Base-by-base conservation (phyloP, 2,797 vertebrate genomes). In the Pseudomugil tenellus region DNA sequence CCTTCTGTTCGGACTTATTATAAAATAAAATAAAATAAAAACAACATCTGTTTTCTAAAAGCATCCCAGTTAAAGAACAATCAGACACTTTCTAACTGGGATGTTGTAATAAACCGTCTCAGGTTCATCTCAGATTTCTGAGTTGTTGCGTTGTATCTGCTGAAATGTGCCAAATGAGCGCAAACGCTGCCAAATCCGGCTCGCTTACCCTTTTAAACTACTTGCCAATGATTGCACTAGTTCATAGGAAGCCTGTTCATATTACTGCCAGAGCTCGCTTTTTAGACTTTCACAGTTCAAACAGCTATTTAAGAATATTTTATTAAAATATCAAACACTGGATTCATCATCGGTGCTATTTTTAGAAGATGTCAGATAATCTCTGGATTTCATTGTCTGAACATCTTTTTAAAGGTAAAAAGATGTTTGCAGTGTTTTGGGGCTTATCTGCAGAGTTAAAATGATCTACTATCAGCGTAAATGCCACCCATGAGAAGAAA, bases 131-230 rank as follows among this genome's bases (percentile, higher is more conserved):
- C 37, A 48, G 56, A 77, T 68, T 64, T 65, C 57, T 37, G 41
- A 78, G 72, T 54, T 59, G 26, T 63, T 66, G 3, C 23, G 4
- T 76, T 60, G 75, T 54, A 43, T 74, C 70, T 65, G 64, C 63
- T 54, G 66, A 67, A 70, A 74, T 3, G 62, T 69, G 74, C 83
- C 85, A 87, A 80, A 77, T 58, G 62, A 74, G 59, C 16, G 25
- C 26, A 28, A 32, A 43, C 59, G 64, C 81, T 78, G 85, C 81
- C 85, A 89, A 70, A 81, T 67, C 54, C 37, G 62, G 1, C 71
- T 76, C 55, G 13, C 69, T 69, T 67, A 71, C 31, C 71, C 83
- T 81, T 87, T 85, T 89, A 81, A 85, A 85, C 78, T 73, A 54
- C 80, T 78, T 81, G 66, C 78, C 79, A 85, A 49, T 53, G 64